Conservation (phyloP, 2,113 vertebrate species). For the Lampris incognitus region DNA sequence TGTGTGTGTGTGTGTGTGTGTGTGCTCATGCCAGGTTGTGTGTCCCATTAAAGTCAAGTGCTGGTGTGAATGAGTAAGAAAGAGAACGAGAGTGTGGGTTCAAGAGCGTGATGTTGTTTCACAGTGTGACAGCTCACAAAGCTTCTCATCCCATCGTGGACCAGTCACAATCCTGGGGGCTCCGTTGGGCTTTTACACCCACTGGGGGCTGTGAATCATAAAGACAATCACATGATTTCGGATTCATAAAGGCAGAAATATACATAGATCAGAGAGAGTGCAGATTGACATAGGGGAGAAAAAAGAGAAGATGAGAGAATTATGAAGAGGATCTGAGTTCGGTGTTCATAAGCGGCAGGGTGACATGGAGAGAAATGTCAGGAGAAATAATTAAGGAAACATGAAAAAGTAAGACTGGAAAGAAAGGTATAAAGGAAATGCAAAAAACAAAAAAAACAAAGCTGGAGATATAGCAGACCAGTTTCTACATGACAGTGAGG, state of each 20-base stretch:
- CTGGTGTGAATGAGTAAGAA: constrained; percentile 2
- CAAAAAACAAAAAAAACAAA: too few relatives aligned
- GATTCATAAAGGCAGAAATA: not conserved
- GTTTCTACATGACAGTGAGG: too few relatives aligned
- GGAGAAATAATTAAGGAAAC: too few relatives aligned
- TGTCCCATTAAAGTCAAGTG: constrained; percentile 13
- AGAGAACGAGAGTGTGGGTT: constrained; percentile 21
- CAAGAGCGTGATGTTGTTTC: constrained; percentile 29
- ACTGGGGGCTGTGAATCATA: constrained; percentile 24
- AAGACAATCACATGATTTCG: not conserved
- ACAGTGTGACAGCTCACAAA: constrained; percentile 24
- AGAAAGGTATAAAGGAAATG: too few relatives aligned
- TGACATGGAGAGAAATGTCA: too few relatives aligned
- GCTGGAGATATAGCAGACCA: too few relatives aligned
- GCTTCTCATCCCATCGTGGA: not conserved
- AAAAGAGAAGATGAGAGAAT: too few relatives aligned
- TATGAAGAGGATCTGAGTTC: too few relatives aligned
- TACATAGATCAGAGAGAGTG: too few relatives aligned
- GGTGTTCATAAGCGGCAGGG: too few relatives aligned
- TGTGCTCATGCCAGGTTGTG: not conserved
- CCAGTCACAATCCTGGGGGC: constrained; percentile 26
- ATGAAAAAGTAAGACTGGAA: too few relatives aligned
- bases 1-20: not conserved
- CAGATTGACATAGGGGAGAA: too few relatives aligned
- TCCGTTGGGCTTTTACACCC: not conserved